Evolutionary conservation across 2,888 invertebrate species (phyloP), one percentile per base, ranked within the genome.

Genomic region (Rotaria sp.): DNA sequence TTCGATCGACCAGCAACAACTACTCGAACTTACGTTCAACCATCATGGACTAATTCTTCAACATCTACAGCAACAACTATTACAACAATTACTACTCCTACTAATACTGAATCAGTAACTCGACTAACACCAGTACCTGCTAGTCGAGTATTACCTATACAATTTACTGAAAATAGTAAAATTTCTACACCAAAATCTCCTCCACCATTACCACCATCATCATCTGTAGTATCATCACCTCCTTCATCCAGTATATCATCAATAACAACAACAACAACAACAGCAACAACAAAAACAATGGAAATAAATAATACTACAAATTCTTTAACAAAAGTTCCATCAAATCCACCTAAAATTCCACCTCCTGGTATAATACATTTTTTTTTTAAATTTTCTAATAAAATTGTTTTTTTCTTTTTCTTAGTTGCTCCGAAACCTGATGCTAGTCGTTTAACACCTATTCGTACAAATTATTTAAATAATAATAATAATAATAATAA

Each of bases 391-490:
- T 35, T 21, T 45, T 5, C 21, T 24, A 24, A 35, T 80, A 11
- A 21, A 24, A 18, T n/a, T n/a, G 2, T 3, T 50, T 7, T 80
- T 80, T 1, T 24, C n/a, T n/a, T 13, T 45, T 1, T 45, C n/a
- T n/a, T 18, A 80, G 80, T 80, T 41, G 80, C 80, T 10, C 80
- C 80, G 2, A 80, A 80, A n/a, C 80, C 80, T 15, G 80, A 80
- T 80, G 41, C 45, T 26, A 80, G 45, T 80, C 80, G 80, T 80
- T 26, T 80, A 26, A 80, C 80, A 45, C 80, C 80, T 11, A 80
- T 80, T 41, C 80, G 80, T 45, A n/a, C 41, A 13, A 80, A 45
- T 80, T 80, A 80, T 80, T 67, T 67, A 35, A 67, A 67, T 35
- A 26, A 55, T 8, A 67, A 67, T 35, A 67, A 35, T 21, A 67